Percentiles rank a stretch among this genome's conserved stretches.
phyloP scores from a whole-genome alignment of 2,888 invertebrate species.

The Microctonus hyperodae region DNA sequence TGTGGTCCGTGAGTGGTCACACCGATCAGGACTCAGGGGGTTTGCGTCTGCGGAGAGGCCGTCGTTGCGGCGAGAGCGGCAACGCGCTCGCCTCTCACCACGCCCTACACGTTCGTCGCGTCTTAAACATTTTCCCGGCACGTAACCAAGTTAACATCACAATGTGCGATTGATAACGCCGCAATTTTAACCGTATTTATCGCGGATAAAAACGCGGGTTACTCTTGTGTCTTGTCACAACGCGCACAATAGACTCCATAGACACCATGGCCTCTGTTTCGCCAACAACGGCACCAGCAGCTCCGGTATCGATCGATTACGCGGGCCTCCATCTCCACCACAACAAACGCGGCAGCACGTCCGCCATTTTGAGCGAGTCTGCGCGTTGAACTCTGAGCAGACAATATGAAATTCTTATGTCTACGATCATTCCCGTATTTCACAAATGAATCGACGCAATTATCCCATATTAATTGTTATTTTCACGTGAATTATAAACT shows the following conservation, averaged over 20 bases:
- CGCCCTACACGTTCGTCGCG: constrained; percentile 37
- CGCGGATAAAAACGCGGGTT: constrained; percentile 46
- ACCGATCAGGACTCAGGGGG: constrained; percentile 48
- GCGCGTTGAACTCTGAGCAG: constrained; percentile 61
- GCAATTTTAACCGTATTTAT: constrained; percentile 39
- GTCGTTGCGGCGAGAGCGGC: constrained; percentile 34
- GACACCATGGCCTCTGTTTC: constrained; percentile 50
- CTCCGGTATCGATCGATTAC: constrained; percentile 59
- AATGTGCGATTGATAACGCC: neutral
- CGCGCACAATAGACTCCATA: constrained; percentile 57
- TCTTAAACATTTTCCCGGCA: constrained; percentile 34
- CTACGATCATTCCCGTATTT: constrained; percentile 25
- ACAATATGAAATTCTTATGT: constrained; percentile 54
- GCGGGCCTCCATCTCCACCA: constrained; percentile 48
- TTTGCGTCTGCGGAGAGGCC: constrained; percentile 54
- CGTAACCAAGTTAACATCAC: constrained; percentile 19
- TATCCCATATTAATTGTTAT: constrained; percentile 34
- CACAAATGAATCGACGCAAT: constrained; percentile 2
- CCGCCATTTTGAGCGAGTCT: constrained; percentile 63
- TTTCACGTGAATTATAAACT: constrained; percentile 30
- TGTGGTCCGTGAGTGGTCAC: constrained; percentile 50
- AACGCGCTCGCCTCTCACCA: constrained; percentile 43
- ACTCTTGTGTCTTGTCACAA: constrained; percentile 46
- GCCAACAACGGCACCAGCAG: constrained; percentile 26
- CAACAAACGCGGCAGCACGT: constrained; percentile 54